These are phyloP conservation scores for Celastrina argiolus DNA, from an alignment of 2,888 invertebrate species.

Conservation along the genomic window DNA sequence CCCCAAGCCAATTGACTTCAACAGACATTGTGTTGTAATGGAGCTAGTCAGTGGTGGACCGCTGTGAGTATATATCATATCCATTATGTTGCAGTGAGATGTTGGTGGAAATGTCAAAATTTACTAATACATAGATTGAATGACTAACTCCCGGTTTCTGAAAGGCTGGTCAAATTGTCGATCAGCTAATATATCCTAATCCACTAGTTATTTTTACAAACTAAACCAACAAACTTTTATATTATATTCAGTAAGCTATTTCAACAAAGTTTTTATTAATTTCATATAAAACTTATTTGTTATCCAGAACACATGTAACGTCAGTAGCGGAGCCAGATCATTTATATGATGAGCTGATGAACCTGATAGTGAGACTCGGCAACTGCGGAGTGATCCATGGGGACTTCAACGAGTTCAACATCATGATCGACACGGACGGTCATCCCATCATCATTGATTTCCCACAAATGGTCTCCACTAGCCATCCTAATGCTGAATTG, in stretches of 20 bases:
- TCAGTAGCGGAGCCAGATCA: slow-evolving; percentile 81
- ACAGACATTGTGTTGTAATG: slow-evolving; percentile 98
- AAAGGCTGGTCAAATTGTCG: too few relatives aligned
- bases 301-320: slow-evolving; percentile 80
- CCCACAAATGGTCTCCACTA: slow-evolving; percentile 98
- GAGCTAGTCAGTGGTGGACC: slow-evolving; percentile 90
- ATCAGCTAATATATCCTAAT: too few relatives aligned
- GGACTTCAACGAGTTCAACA: slow-evolving; percentile 99
- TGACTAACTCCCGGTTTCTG: too few relatives aligned
- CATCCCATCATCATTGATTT: slow-evolving; percentile 96
- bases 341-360: slow-evolving; percentile 96
- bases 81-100: neutral
- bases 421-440: slow-evolving; percentile 89
- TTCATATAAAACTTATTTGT: too few relatives aligned
- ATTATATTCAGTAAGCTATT: too few relatives aligned
- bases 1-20: slow-evolving; percentile 95
- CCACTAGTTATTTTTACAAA: too few relatives aligned
- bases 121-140: too few relatives aligned
- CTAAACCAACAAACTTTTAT: too few relatives aligned
- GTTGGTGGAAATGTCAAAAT: neutral
- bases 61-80: slow-evolving; percentile 76
- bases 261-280: too few relatives aligned
- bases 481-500: slow-evolving; percentile 93
- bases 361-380: slow-evolving; percentile 91
- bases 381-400: slow-evolving; percentile 98